Base-by-base conservation (phyloP, 1,140 invertebrate genomes). In the Hylaeus volcanicus region DNA sequence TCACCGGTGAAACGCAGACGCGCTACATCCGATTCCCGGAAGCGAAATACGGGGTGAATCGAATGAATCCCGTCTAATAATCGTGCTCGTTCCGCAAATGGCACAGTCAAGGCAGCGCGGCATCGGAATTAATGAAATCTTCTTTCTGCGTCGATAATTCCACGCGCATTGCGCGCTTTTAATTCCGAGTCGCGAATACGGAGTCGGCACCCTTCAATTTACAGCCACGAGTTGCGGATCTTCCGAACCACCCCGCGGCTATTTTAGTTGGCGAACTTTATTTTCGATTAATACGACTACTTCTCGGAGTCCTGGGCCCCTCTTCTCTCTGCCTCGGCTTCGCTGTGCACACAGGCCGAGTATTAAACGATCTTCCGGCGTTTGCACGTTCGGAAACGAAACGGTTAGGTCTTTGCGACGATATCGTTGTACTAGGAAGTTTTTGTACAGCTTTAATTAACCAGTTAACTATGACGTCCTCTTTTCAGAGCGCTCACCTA, bases 141-240 rank as follows among this genome's bases (percentile, higher is more conserved):
- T 64, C 76, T 53, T 73, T 79, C 41, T 48, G 39, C 43, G 9
- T 14, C 60, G 76, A 37, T 79, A 64, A 79, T 79, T 79, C 60
- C 58, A n/a, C 53, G 45, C 58, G 12, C 48, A 60, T 61, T 70
- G 58, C 53, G 43, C 68, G 51, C n/a, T 53, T 45, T 37, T 26
- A 12, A 4, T 69, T 15, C 8, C 45, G 26, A 5, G n/a, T 11
- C 11, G 8, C 55, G n/a, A 58, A 43, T 2, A 1, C 53, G 1
- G 4, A 5, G 15, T 26, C 41, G 39, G 61, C 8, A 5, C 8
- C 37, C 39, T 5, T 56, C n/a, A 72, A 60, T 61, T 61, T 60
- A 72, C 43, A 56, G 41, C 51, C 14, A 4, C 41, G 41, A 58
- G 1, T 11, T 3, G 3, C 26, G n/a, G 15, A 15, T 8, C 26